Base-by-base conservation (phyloP, 1,140 invertebrate genomes). In the Alviniconcha marisindica region DNA sequence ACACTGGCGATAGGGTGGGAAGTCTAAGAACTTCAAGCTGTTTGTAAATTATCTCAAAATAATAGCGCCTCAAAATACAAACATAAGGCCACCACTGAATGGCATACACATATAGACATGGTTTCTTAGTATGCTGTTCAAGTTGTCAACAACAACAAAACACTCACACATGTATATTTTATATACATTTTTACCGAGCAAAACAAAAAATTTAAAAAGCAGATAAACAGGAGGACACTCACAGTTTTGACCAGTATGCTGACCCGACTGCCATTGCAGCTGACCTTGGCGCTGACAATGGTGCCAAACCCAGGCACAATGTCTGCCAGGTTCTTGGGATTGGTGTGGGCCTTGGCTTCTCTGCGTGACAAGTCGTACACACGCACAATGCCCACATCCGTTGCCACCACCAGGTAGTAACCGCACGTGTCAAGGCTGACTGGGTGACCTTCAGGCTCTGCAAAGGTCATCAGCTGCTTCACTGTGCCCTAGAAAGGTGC, bases 301-400 rank as follows among this genome's bases (percentile, higher is more conserved):
- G 97, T 96, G 1, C 97, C 97, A 94, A 99, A 98, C 92, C 98
- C 96, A 15, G 92, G 91, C 56, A 96, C 94, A 48, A 93, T 89
- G 71, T 95, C 95, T 51, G 91, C 90, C 73, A 96, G 83, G 89
- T 94, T 94, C 87, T 95, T 95, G 36, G 95, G 93, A 81, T 94
- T 93, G 81, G 92, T 91, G 76, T 94, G 93, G 42, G 93, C 89
- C 88, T 95, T 95, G 4, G 95, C 94, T 89, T 95, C 95, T 86
- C 92, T 93, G 88, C 96, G 95, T 1, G 96, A 96, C 0, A 99
- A 94, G 92, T 99, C 97, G 94, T 96, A 98, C 24, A 99, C 94
- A 93, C 98, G 97, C 0, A 99, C 92, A 82, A 96, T 96, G 2
- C 98, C 97, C 92, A 96, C 96, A 86, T 97, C 95, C 24, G 97